These are phyloP conservation scores for Chrysocyon brachyurus DNA, from an alignment of 2,797 vertebrate species.

Conservation along the genomic window DNA sequence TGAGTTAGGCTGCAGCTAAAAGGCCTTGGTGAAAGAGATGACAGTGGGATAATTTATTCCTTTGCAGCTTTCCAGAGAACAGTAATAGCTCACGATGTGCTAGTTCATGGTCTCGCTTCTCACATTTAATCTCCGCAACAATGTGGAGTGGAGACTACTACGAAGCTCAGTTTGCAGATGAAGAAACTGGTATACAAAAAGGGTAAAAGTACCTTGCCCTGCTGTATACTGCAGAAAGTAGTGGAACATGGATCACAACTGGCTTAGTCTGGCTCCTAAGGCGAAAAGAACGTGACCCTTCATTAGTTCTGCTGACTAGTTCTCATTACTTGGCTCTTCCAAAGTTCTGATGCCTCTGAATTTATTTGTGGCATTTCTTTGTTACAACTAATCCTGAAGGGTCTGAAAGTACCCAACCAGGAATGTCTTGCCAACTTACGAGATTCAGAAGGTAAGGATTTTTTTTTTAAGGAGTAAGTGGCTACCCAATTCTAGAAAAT, in stretches of 20 bases:
- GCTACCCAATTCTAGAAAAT: conserved; percentile 36
- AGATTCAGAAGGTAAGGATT: conserved; percentile 21
- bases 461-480: conserved; percentile 11
- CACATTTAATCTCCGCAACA: neutral
- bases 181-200: neutral
- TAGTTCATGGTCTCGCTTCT: neutral
- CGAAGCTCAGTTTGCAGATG: neutral
- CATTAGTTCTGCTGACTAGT: neutral
- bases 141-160: neutral
- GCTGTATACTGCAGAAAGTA: neutral
- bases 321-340: neutral
- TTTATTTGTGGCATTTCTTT: conserved; percentile 48
- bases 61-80: neutral
- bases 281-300: neutral
- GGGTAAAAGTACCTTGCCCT: neutral
- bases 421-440: neutral
- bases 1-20: neutral
- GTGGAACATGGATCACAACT: neutral
- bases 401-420: neutral
- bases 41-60: neutral
- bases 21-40: neutral
- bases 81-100: neutral
- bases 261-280: neutral
- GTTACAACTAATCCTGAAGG: neutral
- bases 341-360: neutral